Evolutionary conservation across 2,113 vertebrate species (phyloP).

Genomic region (Alosa alosa): DNA sequence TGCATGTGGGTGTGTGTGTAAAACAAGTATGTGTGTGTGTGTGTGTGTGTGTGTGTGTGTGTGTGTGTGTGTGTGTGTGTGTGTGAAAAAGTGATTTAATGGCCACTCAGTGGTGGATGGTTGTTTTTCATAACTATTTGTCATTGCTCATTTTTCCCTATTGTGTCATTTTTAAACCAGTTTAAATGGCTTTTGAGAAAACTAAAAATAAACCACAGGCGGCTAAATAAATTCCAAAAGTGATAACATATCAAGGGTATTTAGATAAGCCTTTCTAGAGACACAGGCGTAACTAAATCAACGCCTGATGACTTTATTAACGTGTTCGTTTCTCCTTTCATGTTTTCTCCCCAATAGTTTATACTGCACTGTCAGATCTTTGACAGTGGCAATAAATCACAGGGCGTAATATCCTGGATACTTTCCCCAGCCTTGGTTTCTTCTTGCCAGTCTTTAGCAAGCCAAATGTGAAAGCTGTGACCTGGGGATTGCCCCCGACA

Average conservation of each 20-base stretch:
- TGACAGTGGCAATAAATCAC: conserved; percentile 74
- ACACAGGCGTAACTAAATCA: conserved; percentile 3
- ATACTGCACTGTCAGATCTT: conserved; percentile 59
- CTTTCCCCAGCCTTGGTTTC: conserved; percentile 65
- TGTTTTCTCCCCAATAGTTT: conserved; percentile 57
- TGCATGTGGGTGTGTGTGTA: too few relatives aligned
- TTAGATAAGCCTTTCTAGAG: background rate
- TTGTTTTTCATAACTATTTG: background rate
- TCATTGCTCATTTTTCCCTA: background rate
- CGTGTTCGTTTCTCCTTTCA: conserved; percentile 56
- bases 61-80: too few relatives aligned
- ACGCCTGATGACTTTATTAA: conserved; percentile 59
- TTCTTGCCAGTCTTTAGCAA: conserved; percentile 75
- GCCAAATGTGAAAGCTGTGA: conserved; percentile 73
- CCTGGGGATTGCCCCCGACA: conserved; percentile 58
- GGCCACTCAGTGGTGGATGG: background rate
- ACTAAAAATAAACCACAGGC: background rate
- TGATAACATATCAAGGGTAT: background rate
- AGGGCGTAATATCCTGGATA: conserved; percentile 65
- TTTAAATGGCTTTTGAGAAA: background rate
- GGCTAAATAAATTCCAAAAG: background rate
- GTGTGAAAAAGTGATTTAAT: background rate
- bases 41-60: too few relatives aligned
- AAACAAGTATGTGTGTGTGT: too few relatives aligned
- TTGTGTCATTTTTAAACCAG: background rate